Conservation (phyloP, 2,797 vertebrate genomes). For the Sebastes reedi region DNA sequence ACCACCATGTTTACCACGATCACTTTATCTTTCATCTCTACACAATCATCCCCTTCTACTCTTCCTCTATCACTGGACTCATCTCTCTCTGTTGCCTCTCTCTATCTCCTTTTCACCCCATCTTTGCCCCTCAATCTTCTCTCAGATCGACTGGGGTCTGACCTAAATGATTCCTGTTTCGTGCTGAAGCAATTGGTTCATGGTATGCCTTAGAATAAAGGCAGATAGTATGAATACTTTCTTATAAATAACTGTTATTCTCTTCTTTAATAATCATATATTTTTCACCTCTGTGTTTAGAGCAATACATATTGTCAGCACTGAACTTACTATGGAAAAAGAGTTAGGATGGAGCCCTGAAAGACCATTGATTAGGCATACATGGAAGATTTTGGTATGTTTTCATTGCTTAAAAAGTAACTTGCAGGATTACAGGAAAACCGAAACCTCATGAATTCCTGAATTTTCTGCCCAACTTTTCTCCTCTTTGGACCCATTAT, state of each 20-base stretch:
- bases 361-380: background rate
- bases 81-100: background rate
- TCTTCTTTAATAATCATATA: background rate
- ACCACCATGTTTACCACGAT: constrained; percentile 24
- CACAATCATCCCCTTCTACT: constrained; percentile 22
- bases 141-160: background rate
- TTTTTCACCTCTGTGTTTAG: background rate
- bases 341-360: background rate
- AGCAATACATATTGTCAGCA: background rate
- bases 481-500: background rate
- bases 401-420: background rate
- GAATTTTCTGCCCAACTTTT: background rate
- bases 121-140: background rate
- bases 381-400: background rate
- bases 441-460: background rate
- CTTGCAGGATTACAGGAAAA: background rate
- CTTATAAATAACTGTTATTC: background rate
- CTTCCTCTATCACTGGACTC: background rate
- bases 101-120: background rate
- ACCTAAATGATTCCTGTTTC: background rate
- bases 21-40: constrained; percentile 31
- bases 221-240: background rate
- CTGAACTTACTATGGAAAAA: background rate
- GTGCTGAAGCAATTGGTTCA: background rate
- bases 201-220: background rate